These are phyloP conservation scores for Cephalopachus bancanus DNA, from an alignment of 2,797 vertebrate species.

Conservation along the genomic window DNA sequence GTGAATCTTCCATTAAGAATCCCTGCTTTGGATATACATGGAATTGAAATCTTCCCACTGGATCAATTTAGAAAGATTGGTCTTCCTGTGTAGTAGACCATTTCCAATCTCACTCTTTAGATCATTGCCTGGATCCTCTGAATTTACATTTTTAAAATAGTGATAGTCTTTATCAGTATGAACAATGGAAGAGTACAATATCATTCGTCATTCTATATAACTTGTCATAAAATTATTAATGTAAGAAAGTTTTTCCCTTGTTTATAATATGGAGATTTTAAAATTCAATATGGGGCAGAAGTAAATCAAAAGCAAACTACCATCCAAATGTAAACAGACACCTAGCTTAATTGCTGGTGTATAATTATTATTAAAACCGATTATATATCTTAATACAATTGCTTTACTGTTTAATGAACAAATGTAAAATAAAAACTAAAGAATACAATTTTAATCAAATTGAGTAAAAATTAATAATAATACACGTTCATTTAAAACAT, in stretches of 20 bases:
- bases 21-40: background rate
- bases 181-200: background rate
- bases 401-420: background rate
- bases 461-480: too few species aligned
- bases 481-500: background rate
- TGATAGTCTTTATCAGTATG: background rate
- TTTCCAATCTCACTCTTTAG: slow-evolving; percentile 31
- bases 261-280: background rate
- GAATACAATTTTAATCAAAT: background rate
- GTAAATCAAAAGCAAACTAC: background rate
- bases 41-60: background rate
- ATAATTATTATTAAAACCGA: background rate
- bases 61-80: background rate
- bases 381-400: too few species aligned
- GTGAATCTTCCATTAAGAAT: slow-evolving; percentile 14
- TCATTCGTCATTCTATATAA: background rate
- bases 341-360: background rate
- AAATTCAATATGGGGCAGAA: background rate
- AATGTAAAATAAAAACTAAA: background rate
- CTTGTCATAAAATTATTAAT: background rate
- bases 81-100: background rate
- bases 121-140: background rate
- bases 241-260: background rate
- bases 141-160: slow-evolving; percentile 4
- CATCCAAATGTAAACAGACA: background rate